A percentile compares a stretch with the other conserved stretches of the same genome.
phyloP scores from a whole-genome alignment of 2,113 vertebrate species.

The Dissostichus mawsoni region DNA sequence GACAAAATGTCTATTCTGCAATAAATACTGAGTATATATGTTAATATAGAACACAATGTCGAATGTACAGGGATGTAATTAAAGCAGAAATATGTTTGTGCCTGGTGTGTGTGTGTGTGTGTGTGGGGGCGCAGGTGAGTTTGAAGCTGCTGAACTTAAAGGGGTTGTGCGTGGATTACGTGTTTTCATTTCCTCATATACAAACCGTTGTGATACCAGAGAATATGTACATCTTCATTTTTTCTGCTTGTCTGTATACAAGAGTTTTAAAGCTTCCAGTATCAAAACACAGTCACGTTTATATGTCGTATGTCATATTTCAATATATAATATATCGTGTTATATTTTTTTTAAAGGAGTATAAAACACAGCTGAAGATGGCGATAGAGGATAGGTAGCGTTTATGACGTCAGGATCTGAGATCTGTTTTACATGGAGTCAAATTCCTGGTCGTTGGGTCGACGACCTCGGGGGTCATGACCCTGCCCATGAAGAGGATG shows the following conservation, averaged over 20 bases:
- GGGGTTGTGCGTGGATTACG: conserved; percentile 64
- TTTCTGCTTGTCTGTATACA: conserved; percentile 52
- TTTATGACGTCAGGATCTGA: conserved; percentile 68
- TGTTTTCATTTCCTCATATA: conserved; percentile 56
- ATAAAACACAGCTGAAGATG: conserved; percentile 78
- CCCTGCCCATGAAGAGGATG: conserved; percentile 95
- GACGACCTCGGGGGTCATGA: conserved; percentile 96
- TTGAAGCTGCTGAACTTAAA: conserved; percentile 68
- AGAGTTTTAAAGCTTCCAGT: conserved; percentile 80
- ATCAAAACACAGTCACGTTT: conserved; percentile 82
- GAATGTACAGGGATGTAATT: conserved; percentile 75
- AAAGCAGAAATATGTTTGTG: conserved; percentile 3
- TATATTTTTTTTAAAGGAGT: conserved; percentile 66
- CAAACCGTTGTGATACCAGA: conserved; percentile 53
- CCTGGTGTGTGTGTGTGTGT: background rate
- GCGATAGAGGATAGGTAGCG: conserved; percentile 70
- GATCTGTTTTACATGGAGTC: conserved; percentile 88
- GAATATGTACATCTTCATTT: conserved; percentile 78
- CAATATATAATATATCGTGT: conserved; percentile 78
- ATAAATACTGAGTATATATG: conserved; percentile 80
- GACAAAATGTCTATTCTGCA: conserved; percentile 67
- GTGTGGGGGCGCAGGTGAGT: conserved; percentile 34
- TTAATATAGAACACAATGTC: conserved; percentile 75
- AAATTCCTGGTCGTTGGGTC: conserved; percentile 90
- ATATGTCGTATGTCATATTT: conserved; percentile 63